Evolutionary conservation across 2,113 vertebrate species (phyloP), one percentile per base, ranked within the genome.

Genomic region (Picathartes gymnocephalus): DNA sequence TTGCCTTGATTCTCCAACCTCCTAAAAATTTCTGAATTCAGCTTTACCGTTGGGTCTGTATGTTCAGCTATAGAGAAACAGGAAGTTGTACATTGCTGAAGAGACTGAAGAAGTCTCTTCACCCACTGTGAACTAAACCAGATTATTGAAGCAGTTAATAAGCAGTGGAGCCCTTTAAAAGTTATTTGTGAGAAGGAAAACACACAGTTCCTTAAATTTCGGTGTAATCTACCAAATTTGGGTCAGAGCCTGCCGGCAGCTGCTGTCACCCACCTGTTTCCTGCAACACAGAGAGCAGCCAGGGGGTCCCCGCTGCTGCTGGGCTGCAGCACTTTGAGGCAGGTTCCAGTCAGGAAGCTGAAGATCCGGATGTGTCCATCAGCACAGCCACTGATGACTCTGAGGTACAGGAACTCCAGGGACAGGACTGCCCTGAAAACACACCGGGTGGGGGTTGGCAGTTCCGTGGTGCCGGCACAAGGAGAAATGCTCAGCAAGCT

Each of bases 291-390:
- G 92, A 99, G 82, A 14, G 98, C 98, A 61, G 98, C 92, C 31
- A 99, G 35, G 0, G 97, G 97, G n/a, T 97, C 98, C 33, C 97
- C 71, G 69, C 96, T 93, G 58, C 97, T 72, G 7, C 95, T 97
- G 58, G 94, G 98, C 82, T 94, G 97, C 97, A 99, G 94, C 66
- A 98, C 97, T 85, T 95, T 98, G 66, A 99, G 96, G 92, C 99
- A 99, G 39, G 96, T 97, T 19, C 99, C 99, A 1, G 96, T 98
- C 77, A 99, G 96, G 89, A 98, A 98, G 87, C 97, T 98, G 76
- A 99, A 99, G 51, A 99, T 96, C 13, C 98, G 98, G 76, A 99
- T 98, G 95, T 98, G 99, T 50, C 99, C 99, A 0, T 99, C 99
- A 7, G 92, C 97, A n/a, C 99, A 99, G 88, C 98, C 98, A 0